Evolutionary conservation across 2,113 vertebrate genomes (phyloP).

Genomic region (Poicephalus gulielmi): DNA sequence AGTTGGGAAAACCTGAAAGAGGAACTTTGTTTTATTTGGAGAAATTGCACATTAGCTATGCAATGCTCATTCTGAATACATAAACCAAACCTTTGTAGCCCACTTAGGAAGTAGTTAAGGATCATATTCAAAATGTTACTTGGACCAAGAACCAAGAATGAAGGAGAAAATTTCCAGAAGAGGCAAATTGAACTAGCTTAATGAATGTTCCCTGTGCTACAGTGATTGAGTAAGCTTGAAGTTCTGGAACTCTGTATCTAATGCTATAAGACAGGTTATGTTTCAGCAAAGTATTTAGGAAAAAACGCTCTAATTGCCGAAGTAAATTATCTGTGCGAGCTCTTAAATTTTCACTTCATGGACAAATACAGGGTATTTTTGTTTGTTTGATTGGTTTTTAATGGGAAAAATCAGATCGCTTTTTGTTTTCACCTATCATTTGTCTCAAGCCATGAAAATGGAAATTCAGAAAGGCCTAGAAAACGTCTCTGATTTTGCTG

Average conservation of each 20-base stretch:
- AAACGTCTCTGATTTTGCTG: not conserved
- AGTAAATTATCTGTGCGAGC: not conserved
- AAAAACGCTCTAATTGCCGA: not conserved
- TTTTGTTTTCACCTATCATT: not conserved
- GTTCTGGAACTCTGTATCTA: not conserved
- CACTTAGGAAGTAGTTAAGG: constrained; percentile 6
- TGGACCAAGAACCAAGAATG: not conserved
- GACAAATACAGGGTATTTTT: not conserved
- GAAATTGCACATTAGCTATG: not conserved
- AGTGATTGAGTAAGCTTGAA: not conserved
- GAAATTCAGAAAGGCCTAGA: not conserved
- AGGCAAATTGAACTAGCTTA: not conserved
- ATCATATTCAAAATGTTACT: not conserved
- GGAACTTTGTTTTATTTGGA: constrained; percentile 14
- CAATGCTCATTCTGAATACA: not conserved
- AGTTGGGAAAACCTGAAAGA: not conserved
- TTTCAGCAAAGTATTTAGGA: not conserved
- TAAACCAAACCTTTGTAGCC: not conserved
- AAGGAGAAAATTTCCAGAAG: not conserved
- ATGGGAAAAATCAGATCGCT: not conserved
- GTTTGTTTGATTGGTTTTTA: not conserved
- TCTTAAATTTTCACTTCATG: not conserved
- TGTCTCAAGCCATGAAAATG: not conserved
- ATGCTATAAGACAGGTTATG: not conserved
- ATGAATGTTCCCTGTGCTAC: not conserved